phyloP scores from a whole-genome alignment of 2,888 invertebrate genomes.

The Tenthredo notha region DNA sequence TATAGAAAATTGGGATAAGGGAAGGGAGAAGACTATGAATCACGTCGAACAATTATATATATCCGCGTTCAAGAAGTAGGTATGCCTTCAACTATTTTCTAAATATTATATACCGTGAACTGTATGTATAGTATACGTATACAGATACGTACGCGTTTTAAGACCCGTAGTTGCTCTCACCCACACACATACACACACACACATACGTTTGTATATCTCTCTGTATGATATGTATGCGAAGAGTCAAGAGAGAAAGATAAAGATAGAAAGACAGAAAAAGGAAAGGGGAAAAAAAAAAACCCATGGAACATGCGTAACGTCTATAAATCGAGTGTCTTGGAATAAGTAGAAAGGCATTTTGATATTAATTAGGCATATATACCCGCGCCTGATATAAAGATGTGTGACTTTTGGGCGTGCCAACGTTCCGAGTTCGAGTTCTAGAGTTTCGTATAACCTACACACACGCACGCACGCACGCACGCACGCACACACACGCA shows the following conservation, averaged over 20 bases:
- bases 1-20: not conserved
- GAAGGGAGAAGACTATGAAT: conserved; percentile 11
- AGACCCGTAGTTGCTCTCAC: not conserved
- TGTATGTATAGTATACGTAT: no score
- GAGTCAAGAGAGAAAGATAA: not conserved
- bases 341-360: conserved; percentile 47
- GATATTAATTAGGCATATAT: conserved; percentile 22
- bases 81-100: conserved; percentile 7
- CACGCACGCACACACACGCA: not conserved
- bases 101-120: no score
- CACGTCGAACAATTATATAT: conserved; percentile 32
- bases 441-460: not conserved
- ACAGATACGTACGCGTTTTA: no score
- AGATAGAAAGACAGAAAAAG: not conserved
- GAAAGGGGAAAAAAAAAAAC: not conserved
- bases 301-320: conserved; percentile 27
- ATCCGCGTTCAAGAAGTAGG: conserved; percentile 21
- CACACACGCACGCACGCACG: not conserved
- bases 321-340: conserved; percentile 49
- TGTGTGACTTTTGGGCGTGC: conserved; percentile 51
- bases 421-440: conserved; percentile 18
- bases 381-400: conserved; percentile 28
- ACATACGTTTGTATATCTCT: not conserved
- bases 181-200: no score
- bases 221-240: not conserved